Conservation (phyloP, 2,113 vertebrate genomes). For the Camelus bactrianus region DNA sequence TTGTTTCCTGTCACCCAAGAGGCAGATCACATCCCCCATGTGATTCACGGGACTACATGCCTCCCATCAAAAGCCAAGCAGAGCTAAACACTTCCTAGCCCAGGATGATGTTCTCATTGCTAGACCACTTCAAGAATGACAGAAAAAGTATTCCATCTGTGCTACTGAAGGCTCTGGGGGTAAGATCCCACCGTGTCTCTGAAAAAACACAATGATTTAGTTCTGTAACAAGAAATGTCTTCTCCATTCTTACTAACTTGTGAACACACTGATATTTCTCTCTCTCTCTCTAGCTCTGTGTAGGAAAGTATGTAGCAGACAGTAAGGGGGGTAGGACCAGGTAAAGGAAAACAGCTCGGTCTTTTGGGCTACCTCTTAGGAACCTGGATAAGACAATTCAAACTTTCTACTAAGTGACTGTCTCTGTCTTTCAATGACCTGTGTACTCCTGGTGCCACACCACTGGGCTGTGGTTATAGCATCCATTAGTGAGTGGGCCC, state of each 20-base stretch:
- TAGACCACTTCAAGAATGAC: neutral
- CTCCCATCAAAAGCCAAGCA: neutral
- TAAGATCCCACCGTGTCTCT: neutral
- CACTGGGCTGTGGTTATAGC: fast-evolving
- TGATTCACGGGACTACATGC: neutral
- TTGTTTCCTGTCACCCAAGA: neutral
- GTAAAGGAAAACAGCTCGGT: neutral
- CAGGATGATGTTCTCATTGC: neutral
- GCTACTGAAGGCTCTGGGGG: neutral
- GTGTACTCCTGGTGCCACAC: neutral
- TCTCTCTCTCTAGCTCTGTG: neutral
- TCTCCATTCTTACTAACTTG: neutral
- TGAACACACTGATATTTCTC: neutral
- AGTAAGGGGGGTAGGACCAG: neutral
- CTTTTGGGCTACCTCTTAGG: neutral
- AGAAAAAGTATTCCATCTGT: neutral
- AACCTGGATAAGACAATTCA: neutral
- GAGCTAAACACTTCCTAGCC: neutral
- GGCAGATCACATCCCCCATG: neutral
- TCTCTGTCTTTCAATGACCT: neutral
- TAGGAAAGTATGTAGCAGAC: neutral
- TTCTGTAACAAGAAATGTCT: neutral
- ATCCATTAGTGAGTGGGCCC: neutral
- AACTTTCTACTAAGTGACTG: neutral
- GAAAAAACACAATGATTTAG: neutral